Evolutionary conservation across 2,888 invertebrate species (phyloP).

Genomic region (Pseudeuparius sepicola): DNA sequence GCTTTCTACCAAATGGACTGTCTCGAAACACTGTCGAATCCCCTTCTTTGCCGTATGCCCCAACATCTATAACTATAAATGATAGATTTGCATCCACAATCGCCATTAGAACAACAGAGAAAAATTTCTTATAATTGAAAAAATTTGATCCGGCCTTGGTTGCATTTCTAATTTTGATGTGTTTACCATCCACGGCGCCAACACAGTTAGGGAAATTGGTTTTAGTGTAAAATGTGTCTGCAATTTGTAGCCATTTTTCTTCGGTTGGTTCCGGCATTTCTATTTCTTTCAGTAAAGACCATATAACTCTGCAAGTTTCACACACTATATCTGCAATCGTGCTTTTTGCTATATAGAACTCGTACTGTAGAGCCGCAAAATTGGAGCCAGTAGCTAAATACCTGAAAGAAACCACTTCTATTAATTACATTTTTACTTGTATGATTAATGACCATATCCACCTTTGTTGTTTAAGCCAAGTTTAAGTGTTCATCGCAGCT

Average conservation of each 20-base stretch:
- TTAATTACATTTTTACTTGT: no score
- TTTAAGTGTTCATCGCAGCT: no score
- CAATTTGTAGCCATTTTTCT: slow-evolving; percentile 17
- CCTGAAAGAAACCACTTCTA: slow-evolving; percentile 17
- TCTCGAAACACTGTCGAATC: slow-evolving; percentile 17
- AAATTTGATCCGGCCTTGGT: slow-evolving; percentile 15
- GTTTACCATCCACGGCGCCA: slow-evolving; percentile 22
- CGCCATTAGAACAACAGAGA: slow-evolving; percentile 21
- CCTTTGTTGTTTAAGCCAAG: no score
- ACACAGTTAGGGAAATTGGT: slow-evolving; percentile 24
- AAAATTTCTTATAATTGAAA: slow-evolving; percentile 21
- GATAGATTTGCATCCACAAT: slow-evolving; percentile 21
- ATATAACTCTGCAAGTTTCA: slow-evolving; percentile 19
- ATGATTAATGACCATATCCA: no score
- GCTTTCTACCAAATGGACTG: slow-evolving; percentile 16
- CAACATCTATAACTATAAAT: slow-evolving; percentile 21
- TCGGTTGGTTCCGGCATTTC: slow-evolving; percentile 19
- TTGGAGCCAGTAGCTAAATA: slow-evolving; percentile 19
- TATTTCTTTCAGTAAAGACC: slow-evolving; percentile 15
- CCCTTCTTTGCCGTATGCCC: slow-evolving; percentile 19
- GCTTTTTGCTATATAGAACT: slow-evolving; percentile 15
- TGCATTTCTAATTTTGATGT: slow-evolving; percentile 16
- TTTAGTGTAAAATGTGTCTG: slow-evolving; percentile 18
- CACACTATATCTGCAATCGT: slow-evolving; percentile 18
- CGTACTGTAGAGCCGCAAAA: slow-evolving; percentile 17